A percentile compares a stretch with the other conserved stretches of the same genome.
phyloP scores from a whole-genome alignment of 2,797 vertebrate genomes.

The Sebastes goodei region DNA sequence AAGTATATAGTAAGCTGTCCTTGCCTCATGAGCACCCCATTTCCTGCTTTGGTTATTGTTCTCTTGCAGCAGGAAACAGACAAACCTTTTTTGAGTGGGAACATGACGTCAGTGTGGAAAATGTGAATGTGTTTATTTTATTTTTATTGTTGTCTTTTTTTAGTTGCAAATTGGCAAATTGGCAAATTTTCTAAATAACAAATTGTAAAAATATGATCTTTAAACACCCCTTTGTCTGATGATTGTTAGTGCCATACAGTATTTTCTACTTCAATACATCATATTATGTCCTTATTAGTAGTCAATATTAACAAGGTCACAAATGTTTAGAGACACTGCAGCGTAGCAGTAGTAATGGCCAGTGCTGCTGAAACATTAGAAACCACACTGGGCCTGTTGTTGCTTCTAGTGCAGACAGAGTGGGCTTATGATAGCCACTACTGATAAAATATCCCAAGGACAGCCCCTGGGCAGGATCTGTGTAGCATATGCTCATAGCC shows the following conservation, averaged over 20 bases:
- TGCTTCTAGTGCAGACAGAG: neutral
- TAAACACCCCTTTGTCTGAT: neutral
- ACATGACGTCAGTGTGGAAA: neutral
- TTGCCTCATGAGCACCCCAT: neutral
- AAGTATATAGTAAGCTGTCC: neutral
- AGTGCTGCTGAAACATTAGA: conserved; percentile 4
- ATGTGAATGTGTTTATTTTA: neutral
- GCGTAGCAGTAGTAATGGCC: neutral
- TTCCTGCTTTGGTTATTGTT: neutral
- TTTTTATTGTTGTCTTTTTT: neutral
- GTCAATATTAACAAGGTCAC: conserved; percentile 3
- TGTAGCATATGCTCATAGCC: conserved; percentile 22
- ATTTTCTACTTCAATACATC: neutral
- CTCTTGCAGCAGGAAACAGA: conserved; percentile 4
- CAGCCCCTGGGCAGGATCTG: conserved; percentile 30
- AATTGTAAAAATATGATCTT: neutral
- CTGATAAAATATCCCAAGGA: conserved; percentile 48
- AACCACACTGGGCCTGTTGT: conserved; percentile 20
- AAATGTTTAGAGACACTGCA: neutral
- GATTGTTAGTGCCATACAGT: neutral
- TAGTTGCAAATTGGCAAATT: neutral
- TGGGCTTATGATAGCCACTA: neutral
- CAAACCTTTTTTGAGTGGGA: neutral
- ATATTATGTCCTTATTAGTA: neutral
- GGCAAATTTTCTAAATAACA: neutral